These are phyloP conservation scores for Ammodytes marinus DNA, from an alignment of 2,113 vertebrate genomes.

Conservation along the genomic window DNA sequence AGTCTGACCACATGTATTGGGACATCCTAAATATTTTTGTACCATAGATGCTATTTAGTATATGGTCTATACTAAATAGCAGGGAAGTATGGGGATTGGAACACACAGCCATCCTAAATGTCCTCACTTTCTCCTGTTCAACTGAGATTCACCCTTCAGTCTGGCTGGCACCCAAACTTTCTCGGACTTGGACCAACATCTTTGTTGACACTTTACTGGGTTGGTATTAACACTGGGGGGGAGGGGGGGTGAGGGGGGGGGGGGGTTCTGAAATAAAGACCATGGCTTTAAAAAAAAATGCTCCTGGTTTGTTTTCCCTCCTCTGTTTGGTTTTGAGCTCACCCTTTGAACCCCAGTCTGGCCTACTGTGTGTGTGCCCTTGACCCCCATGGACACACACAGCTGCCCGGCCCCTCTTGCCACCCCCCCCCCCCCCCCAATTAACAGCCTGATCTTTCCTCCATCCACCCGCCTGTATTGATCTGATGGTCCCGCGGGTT, in stretches of 20 bases:
- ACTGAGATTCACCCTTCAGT: not conserved
- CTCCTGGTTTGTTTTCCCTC: constrained; percentile 14
- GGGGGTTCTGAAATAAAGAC: not conserved
- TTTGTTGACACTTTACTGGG: constrained; percentile 10
- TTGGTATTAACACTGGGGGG: constrained; percentile 8
- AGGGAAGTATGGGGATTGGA: not conserved
- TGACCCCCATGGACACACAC: constrained; percentile 43
- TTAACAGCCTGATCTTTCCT: constrained; percentile 76
- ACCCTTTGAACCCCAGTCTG: constrained; percentile 27
- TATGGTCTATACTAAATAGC: too few species aligned
- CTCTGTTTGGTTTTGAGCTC: constrained; percentile 39
- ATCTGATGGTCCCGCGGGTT: constrained; percentile 59
- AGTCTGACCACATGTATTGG: too few species aligned
- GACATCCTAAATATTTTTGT: too few species aligned
- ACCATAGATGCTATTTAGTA: too few species aligned
- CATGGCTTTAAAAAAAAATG: constrained; percentile 29
- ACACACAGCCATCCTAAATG: not conserved
- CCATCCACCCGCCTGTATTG: constrained; percentile 54
- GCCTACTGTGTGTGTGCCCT: constrained; percentile 40
- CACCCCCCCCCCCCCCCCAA: constrained; percentile 50
- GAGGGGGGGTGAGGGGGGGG: too few species aligned
- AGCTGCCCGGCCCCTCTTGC: constrained; percentile 33
- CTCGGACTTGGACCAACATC: constrained; percentile 5
- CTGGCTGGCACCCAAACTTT: not conserved
- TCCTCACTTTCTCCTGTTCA: not conserved